A percentile compares a stretch with the other conserved stretches of the same genome.
phyloP scores from a whole-genome alignment of 2,888 invertebrate genomes.

The Lumbricus terrestris region DNA sequence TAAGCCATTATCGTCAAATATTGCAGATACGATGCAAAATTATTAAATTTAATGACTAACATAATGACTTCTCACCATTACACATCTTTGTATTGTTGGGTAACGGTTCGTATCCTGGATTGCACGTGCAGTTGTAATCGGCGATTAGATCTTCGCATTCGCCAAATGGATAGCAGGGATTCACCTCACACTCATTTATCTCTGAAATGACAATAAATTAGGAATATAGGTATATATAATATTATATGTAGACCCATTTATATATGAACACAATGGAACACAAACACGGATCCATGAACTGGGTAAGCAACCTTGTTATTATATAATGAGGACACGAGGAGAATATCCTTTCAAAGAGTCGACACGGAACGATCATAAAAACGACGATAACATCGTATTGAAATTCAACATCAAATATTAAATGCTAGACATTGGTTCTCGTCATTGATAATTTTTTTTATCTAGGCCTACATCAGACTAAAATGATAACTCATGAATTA shows the following conservation, averaged over 20 bases:
- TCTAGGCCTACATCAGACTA: no score
- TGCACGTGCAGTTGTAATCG: conserved; percentile 75
- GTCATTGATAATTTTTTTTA: no score
- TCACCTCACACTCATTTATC: conserved; percentile 62
- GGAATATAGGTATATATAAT: not conserved
- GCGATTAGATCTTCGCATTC: conserved; percentile 54
- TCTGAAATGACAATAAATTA: conserved; percentile 20
- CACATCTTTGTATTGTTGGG: not conserved
- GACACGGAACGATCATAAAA: not conserved
- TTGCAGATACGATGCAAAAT: no score
- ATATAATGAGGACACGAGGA: no score
- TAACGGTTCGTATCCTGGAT: conserved; percentile 65
- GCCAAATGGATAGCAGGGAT: conserved; percentile 62
- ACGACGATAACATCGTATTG: no score
- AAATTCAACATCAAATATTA: no score
- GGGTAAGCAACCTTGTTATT: not conserved
- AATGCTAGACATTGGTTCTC: no score
- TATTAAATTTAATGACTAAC: no score
- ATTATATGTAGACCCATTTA: no score
- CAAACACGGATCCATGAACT: not conserved
- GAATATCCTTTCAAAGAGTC: not conserved
- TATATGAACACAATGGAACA: no score
- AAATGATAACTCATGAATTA: accelerated
- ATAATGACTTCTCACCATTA: not conserved
- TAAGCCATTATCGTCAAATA: no score